Conservation (phyloP, 2,113 vertebrate species). For the Trachemys scripta region DNA sequence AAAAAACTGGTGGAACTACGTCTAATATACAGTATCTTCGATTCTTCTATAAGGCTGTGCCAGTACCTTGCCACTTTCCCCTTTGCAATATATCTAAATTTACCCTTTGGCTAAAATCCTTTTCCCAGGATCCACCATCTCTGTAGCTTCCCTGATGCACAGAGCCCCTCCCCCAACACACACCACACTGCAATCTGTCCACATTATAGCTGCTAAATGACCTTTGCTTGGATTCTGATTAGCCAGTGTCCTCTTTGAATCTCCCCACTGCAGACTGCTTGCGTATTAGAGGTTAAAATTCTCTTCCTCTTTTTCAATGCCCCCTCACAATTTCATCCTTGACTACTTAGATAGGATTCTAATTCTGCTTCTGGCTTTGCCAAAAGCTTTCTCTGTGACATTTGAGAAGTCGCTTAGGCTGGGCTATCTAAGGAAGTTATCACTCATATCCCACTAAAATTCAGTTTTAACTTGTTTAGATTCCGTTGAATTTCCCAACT, state of each 20-base stretch:
- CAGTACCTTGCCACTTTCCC: background rate
- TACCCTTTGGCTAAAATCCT: background rate
- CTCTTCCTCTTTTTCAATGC: background rate
- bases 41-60: background rate
- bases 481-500: background rate
- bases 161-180: no score
- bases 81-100: background rate
- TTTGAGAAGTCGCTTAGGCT: no score
- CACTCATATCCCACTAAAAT: background rate
- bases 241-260: background rate
- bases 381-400: no score
- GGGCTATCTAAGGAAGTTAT: no score
- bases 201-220: background rate
- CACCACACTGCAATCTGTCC: background rate
- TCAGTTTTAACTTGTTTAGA: background rate
- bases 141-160: no score
- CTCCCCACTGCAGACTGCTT: background rate
- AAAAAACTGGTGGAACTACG: background rate
- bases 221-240: background rate
- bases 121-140: background rate
- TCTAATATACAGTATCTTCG: background rate
- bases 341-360: background rate
- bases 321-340: background rate
- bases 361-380: no score
- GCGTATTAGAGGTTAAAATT: background rate